phyloP scores from a whole-genome alignment of 1,140 invertebrate species.

The Drosophila kurseongensis region DNA sequence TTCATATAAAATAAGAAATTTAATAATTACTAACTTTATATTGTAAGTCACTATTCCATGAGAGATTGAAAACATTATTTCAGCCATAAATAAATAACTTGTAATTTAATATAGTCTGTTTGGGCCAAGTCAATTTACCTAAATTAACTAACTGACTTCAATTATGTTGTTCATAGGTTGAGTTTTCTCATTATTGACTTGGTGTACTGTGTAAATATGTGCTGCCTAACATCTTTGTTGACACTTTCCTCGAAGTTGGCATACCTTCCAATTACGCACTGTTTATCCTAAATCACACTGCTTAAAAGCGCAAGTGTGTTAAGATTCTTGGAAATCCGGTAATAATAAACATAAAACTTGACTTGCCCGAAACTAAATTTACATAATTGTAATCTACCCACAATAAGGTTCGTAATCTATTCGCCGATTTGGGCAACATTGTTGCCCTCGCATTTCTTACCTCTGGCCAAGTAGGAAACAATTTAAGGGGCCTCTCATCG shows the following conservation, averaged over 20 bases:
- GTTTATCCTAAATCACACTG: slow-evolving; percentile 5
- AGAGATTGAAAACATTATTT: too few species aligned
- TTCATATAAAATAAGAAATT: too few species aligned
- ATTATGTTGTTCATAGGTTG: too few species aligned
- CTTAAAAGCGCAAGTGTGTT: slow-evolving; percentile 1
- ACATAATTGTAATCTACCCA: slow-evolving; percentile 28
- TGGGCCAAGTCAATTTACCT: too few species aligned
- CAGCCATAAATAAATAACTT: too few species aligned
- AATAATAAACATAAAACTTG: slow-evolving; percentile 5
- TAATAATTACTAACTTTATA: too few species aligned
- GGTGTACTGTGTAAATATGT: neutral
- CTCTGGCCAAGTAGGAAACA: slow-evolving; percentile 6
- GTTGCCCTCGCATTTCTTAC: slow-evolving; percentile 17
- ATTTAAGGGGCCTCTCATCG: slow-evolving; percentile 53
- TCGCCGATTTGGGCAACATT: slow-evolving; percentile 33
- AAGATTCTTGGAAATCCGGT: slow-evolving; percentile 10
- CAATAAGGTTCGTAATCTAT: slow-evolving; percentile 38
- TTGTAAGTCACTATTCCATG: too few species aligned
- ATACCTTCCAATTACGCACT: neutral
- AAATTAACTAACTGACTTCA: too few species aligned
- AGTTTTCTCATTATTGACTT: too few species aligned
- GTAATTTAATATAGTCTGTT: too few species aligned
- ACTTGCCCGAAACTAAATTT: slow-evolving; percentile 20
- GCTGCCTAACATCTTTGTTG: neutral
- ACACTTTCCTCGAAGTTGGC: neutral